phyloP scores from a whole-genome alignment of 2,797 vertebrate genomes.

The Steatocranus sp. region DNA sequence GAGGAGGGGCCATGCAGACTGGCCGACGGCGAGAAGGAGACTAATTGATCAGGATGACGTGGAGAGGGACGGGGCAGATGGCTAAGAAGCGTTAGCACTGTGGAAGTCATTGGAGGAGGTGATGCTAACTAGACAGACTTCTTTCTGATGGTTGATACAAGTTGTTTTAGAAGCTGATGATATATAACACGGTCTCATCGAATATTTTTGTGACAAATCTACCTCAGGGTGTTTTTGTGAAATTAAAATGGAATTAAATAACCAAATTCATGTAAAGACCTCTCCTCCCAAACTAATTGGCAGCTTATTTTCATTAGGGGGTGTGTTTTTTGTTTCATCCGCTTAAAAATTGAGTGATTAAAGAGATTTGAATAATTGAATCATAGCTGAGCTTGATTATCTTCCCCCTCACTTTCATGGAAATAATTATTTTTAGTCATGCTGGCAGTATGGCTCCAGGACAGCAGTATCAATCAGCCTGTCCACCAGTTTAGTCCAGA shows the following conservation, averaged over 20 bases:
- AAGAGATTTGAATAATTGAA: not conserved
- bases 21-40: conserved; percentile 38
- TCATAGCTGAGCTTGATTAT: not conserved
- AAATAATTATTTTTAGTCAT: not conserved
- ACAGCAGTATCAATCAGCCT: not conserved
- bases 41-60: conserved; percentile 49
- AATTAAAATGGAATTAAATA: not conserved
- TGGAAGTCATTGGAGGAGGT: conserved; percentile 1
- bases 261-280: not conserved
- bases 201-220: not conserved
- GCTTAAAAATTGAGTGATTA: not conserved
- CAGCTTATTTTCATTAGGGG: not conserved
- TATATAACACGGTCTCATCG: not conserved
- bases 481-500: not conserved
- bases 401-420: not conserved
- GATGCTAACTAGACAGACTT: not conserved
- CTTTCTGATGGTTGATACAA: not conserved
- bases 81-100: conserved; percentile 19
- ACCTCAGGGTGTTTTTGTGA: not conserved
- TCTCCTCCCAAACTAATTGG: not conserved
- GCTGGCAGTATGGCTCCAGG: not conserved
- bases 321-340: not conserved
- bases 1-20: conserved; percentile 33
- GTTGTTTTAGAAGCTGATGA: not conserved
- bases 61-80: not conserved